A percentile compares a stretch with the other conserved stretches of the same genome.
Evolutionary conservation across 1,140 invertebrate species (phyloP).

Genomic region (Ooceraea biroi): DNA sequence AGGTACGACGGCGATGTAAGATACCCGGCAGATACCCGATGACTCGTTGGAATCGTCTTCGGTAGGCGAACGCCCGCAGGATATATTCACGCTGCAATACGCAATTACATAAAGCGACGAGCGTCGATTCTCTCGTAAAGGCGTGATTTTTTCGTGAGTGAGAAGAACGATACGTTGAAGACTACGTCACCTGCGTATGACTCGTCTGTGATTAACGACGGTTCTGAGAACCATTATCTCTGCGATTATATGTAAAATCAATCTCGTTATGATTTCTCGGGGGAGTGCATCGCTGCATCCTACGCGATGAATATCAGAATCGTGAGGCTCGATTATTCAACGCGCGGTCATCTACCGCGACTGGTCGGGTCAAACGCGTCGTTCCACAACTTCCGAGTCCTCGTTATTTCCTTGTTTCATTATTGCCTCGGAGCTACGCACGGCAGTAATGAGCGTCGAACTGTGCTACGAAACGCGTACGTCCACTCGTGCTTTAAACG

Average conservation of each 20-base stretch:
- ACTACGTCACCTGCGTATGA: too few species aligned
- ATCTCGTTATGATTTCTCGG: not conserved
- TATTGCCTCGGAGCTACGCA: slow-evolving; percentile 6
- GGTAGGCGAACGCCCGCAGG: not conserved
- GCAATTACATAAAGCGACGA: not conserved
- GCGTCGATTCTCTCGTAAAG: too few species aligned
- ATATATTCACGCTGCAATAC: not conserved
- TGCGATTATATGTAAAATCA: not conserved
- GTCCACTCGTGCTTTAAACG: not conserved
- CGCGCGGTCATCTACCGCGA: slow-evolving; percentile 15
- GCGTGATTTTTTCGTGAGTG: too few species aligned
- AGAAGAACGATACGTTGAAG: too few species aligned
- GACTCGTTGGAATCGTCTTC: slow-evolving; percentile 38
- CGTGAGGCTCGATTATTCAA: not conserved
- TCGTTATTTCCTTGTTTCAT: slow-evolving; percentile 35
- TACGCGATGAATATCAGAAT: not conserved
- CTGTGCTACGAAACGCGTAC: slow-evolving; percentile 20
- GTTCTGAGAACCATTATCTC: too few species aligned
- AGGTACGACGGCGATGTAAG: slow-evolving; percentile 20
- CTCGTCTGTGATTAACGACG: too few species aligned
- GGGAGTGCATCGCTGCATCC: too few species aligned
- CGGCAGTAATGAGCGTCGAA: slow-evolving; percentile 50
- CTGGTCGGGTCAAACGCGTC: slow-evolving; percentile 11
- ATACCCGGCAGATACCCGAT: slow-evolving; percentile 39
- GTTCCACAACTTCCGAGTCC: slow-evolving; percentile 36